These are phyloP conservation scores for Rhegmatorhina hoffmannsi DNA, from an alignment of 2,113 vertebrate species.

Conservation along the genomic window DNA sequence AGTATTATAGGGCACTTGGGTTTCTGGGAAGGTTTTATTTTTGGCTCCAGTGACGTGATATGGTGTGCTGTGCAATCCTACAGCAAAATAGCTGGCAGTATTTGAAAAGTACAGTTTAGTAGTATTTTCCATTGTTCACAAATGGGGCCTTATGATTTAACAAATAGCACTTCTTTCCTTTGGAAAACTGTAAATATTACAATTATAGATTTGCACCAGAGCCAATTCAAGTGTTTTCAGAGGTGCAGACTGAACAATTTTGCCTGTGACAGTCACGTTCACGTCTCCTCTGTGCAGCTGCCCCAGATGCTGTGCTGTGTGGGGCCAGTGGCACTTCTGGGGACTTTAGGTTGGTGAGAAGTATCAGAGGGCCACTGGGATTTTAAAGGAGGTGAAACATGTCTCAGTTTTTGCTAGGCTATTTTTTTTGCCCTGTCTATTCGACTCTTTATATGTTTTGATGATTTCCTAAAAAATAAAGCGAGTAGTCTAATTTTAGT, in stretches of 20 bases:
- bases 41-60: background rate
- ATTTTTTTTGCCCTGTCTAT: background rate
- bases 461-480: background rate
- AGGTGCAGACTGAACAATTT: background rate
- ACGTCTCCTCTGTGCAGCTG: background rate
- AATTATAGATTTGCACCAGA: background rate
- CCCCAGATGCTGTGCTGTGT: background rate
- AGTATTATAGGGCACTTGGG: constrained; percentile 34
- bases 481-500: background rate
- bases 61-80: constrained; percentile 31
- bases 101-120: background rate
- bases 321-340: background rate
- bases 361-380: background rate
- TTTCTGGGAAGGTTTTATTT: constrained; percentile 69
- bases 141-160: background rate
- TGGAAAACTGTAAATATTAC: background rate
- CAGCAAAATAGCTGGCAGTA: background rate
- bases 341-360: background rate
- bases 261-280: background rate
- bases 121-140: constrained; percentile 50
- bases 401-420: background rate
- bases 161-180: background rate
- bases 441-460: background rate
- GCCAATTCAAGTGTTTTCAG: background rate
- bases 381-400: background rate